Evolutionary conservation across 2,888 invertebrate species (phyloP).

Genomic region (Apamea epomidion): DNA sequence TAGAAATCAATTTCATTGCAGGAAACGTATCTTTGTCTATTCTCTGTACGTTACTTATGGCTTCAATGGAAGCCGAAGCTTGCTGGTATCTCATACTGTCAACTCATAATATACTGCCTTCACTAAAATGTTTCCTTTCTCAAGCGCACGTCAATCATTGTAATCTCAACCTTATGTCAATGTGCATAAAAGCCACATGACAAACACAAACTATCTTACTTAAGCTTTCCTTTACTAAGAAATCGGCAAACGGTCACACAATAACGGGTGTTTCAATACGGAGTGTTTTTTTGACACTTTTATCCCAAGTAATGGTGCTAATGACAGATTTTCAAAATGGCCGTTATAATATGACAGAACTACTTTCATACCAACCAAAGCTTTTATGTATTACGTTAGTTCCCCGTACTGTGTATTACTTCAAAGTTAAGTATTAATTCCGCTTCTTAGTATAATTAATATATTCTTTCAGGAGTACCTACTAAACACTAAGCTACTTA

Average conservation of each 20-base stretch:
- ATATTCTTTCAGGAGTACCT: background rate
- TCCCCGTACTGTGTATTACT: too few species aligned
- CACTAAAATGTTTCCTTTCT: background rate
- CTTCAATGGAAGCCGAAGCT: constrained; percentile 9
- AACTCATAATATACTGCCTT: constrained; percentile 2
- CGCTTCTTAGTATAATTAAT: background rate
- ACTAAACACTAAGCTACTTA: background rate
- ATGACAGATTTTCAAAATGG: background rate
- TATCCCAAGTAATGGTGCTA: background rate
- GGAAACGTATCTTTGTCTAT: constrained; percentile 29
- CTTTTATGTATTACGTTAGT: background rate
- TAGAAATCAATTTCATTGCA: constrained; percentile 27
- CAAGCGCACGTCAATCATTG: background rate
- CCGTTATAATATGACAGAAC: background rate
- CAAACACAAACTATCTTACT: background rate
- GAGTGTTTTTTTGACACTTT: background rate
- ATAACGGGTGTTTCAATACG: background rate
- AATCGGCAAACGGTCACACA: background rate
- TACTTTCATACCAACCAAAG: background rate
- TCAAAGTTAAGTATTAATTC: background rate
- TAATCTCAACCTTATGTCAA: constrained; percentile 5
- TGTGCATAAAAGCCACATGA: background rate
- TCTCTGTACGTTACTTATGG: constrained; percentile 23
- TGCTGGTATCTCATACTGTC: constrained; percentile 18
- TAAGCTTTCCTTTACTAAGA: background rate